phyloP scores from a whole-genome alignment of 1,140 invertebrate species.

The Neelides sp. region DNA sequence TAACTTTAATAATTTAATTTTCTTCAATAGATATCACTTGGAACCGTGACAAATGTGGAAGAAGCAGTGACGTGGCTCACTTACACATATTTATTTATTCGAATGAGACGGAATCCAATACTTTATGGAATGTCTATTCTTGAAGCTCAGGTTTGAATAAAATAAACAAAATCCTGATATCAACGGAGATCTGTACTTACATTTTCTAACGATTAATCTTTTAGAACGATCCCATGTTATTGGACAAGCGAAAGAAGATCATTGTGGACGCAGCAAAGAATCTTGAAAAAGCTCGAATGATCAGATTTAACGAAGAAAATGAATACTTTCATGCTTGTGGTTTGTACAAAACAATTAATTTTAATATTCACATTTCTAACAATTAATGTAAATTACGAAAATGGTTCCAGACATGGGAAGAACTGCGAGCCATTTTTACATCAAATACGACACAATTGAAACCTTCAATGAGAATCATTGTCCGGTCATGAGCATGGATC shows the following conservation, averaged over 20 bases:
- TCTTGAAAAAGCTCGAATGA: conserved; percentile 87
- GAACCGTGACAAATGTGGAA: conserved; percentile 85
- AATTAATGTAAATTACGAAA: conserved; percentile 17
- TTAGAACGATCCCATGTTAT: conserved; percentile 63
- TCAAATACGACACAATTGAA: conserved; percentile 92
- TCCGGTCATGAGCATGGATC: conserved; percentile 69
- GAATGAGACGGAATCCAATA: conserved; percentile 85
- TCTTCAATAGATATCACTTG: conserved; percentile 61
- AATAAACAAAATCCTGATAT: neutral
- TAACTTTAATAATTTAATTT: conserved; percentile 2
- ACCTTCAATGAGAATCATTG: conserved; percentile 66
- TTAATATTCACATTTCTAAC: neutral
- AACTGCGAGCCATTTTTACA: conserved; percentile 94
- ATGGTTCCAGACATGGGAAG: conserved; percentile 66
- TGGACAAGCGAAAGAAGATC: conserved; percentile 56
- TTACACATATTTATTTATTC: conserved; percentile 90
- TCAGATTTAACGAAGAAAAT: conserved; percentile 72
- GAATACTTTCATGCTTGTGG: conserved; percentile 66
- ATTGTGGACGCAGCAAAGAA: conserved; percentile 65
- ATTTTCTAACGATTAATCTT: conserved; percentile 14
- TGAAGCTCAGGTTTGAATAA: conserved; percentile 42
- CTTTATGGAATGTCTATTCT: conserved; percentile 71
- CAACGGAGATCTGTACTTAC: conserved; percentile 1
- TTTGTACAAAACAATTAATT: conserved; percentile 35
- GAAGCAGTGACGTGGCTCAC: conserved; percentile 96